Conservation (phyloP, 2,888 invertebrate genomes). For the Hydrotaea diabolus region DNA sequence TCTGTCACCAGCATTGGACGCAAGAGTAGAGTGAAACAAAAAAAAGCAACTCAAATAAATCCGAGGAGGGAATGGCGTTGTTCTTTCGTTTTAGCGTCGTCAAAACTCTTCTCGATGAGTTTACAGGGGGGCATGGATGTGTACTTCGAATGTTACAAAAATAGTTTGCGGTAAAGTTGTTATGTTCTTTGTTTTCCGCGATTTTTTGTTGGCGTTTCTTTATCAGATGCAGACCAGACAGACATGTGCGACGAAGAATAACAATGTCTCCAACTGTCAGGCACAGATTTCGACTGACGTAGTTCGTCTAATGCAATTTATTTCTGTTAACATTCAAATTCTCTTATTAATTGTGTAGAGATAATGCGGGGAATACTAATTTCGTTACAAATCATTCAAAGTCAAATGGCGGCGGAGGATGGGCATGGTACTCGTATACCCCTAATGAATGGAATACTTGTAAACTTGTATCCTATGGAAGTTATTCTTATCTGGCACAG, state of each 20-base stretch:
- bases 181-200: not conserved
- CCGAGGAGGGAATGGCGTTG: conserved; percentile 43
- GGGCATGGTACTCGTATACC: not conserved
- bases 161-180: conserved; percentile 4
- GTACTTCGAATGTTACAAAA: not conserved
- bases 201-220: not conserved
- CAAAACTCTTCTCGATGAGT: conserved; percentile 34
- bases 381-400: conserved; percentile 39
- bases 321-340: conserved; percentile 61
- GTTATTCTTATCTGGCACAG: conserved; percentile 26
- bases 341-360: conserved; percentile 54
- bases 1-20: conserved; percentile 42
- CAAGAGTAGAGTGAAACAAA: conserved; percentile 29
- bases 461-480: conserved; percentile 38
- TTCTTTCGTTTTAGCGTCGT: conserved; percentile 28
- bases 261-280: conserved; percentile 41
- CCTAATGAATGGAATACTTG: conserved; percentile 10
- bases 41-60: conserved; percentile 11
- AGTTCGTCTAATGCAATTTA: conserved; percentile 53
- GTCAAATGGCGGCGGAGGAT: not conserved
- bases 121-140: not conserved
- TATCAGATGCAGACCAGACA: conserved; percentile 39
- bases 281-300: conserved; percentile 46
- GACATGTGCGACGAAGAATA: not conserved
- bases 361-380: conserved; percentile 56